Base-by-base conservation (phyloP, 1,140 invertebrate species). In the Aphidius gifuensis region DNA sequence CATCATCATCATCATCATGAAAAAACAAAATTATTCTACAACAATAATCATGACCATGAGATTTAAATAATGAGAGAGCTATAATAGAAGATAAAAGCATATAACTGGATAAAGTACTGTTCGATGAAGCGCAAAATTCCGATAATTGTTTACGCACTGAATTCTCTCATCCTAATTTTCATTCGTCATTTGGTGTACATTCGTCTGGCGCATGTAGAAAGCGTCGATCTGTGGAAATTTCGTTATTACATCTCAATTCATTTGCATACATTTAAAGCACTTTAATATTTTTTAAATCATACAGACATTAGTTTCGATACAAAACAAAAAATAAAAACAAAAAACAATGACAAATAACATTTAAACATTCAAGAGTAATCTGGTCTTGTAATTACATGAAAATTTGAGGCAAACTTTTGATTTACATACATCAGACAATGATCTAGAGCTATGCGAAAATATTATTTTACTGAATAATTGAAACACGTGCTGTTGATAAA, bases 151-250 rank as follows among this genome's bases (percentile, higher is more conserved):
- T 61, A 66, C 65, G 61, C 62, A 38, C 48, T 49, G 39, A 38
- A 48, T 6, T 6, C 9, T 6, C 60, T 21, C 49, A 44, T 60
- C 50, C 64, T 65, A 65, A 64, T 71, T 70, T 72, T 73, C 71
- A 74, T 74, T 69, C 71, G 69, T 72, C 71, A 71, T 70, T 68
- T 68, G 53, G 50, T 9, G 50, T 9, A 23, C 11, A 66, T 63
- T 67, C 23, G 23, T 32, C 4, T 32, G 23, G 23, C 4, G 23
- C 23, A 32, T 32, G 68, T 69, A 56, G 68, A 66, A 72, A 69
- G 73, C 69, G 71, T 74, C 71, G 71, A 72, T 67, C 71, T 71
- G 72, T 66, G 69, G 66, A 72, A 74, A 74, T 74, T 72, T 67
- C 68, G 67, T 74, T 74, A 74, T 74, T 71, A 68, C 66, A 44